Conservation (phyloP, 2,113 vertebrate genomes). For the Plotosus lineatus region DNA sequence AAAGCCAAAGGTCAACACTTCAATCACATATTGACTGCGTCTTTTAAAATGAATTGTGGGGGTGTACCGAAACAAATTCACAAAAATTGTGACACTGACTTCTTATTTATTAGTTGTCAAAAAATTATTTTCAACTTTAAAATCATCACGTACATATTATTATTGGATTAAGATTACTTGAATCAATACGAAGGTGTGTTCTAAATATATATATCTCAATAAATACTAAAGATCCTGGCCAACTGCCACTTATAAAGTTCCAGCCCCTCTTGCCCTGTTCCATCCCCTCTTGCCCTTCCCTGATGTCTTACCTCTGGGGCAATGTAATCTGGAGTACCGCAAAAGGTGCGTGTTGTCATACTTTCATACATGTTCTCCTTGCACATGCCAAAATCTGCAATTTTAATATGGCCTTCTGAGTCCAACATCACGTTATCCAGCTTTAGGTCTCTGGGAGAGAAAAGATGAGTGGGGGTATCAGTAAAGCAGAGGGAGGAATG, state of each 20-base stretch:
- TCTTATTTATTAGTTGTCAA: too few species aligned
- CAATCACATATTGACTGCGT: too few species aligned
- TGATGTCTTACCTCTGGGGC: slow-evolving; percentile 87
- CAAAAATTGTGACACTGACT: too few species aligned
- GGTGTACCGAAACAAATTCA: too few species aligned
- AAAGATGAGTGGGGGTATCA: neutral
- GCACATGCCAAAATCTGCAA: slow-evolving; percentile 98
- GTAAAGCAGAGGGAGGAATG: neutral
- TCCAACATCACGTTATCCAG: slow-evolving; percentile 98
- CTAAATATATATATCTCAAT: neutral
- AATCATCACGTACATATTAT: neutral
- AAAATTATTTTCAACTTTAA: neutral
- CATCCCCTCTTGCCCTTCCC: neutral
- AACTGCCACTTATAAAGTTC: neutral
- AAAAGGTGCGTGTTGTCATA: slow-evolving; percentile 94
- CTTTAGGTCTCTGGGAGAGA: slow-evolving; percentile 88
- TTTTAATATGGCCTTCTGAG: slow-evolving; percentile 97
- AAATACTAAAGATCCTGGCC: neutral
- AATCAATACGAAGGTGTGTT: too few species aligned
- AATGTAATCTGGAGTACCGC: slow-evolving; percentile 97
- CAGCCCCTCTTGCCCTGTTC: neutral
- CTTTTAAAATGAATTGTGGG: too few species aligned
- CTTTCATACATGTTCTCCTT: slow-evolving; percentile 93
- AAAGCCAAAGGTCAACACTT: too few species aligned
- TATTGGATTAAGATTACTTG: neutral